Base-by-base conservation (phyloP, 2,797 vertebrate species). In the Danio choprae region DNA sequence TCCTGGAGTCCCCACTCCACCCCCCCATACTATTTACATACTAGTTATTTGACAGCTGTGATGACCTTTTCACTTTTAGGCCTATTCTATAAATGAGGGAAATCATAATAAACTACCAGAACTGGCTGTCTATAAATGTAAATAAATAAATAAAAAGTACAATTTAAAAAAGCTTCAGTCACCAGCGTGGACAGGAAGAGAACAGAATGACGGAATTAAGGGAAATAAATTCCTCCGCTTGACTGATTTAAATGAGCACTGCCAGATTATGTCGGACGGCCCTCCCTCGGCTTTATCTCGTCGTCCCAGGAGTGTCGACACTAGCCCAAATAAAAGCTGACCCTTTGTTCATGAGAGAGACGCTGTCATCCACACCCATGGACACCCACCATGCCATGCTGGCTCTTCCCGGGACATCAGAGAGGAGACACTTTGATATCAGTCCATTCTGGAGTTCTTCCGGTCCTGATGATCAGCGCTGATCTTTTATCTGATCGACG, bases 381-480 rank as follows among this genome's bases (percentile, higher is more conserved):
- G 77, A 89, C 86, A 87, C 87, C 85, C 87, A 89, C 86, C 44
- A 50, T 4, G 86, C 67, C n/a, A 62, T 59, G 71, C 80, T 46
- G 18, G 70, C 53, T 79, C 81, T 58, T 84, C 41, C 60, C 11
- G 69, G 36, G 67, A 59, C 80, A 77, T 60, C 74, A 11, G 41
- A 75, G 43, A 53, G 69, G 59, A 80, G 71, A 74, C 56, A 53
- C 62, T 80, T 80, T 82, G 69, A 83, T 80, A 69, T 29, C 62
- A 53, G 43, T 82, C 67, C 43, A 5, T 74, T 63, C 43, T 15
- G 46, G 41, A 13, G 38, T 63, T 55, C 51, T 48, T 83, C 69
- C 70, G 60, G 71, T 70, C 59, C 48, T 70, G 51, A 80, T 82
- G 44, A 69, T 60, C 29, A 20, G 15, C 40, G 36, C 44, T 60